Evolutionary conservation across 2,888 invertebrate species (phyloP).

Genomic region (Lapara coniferarum): DNA sequence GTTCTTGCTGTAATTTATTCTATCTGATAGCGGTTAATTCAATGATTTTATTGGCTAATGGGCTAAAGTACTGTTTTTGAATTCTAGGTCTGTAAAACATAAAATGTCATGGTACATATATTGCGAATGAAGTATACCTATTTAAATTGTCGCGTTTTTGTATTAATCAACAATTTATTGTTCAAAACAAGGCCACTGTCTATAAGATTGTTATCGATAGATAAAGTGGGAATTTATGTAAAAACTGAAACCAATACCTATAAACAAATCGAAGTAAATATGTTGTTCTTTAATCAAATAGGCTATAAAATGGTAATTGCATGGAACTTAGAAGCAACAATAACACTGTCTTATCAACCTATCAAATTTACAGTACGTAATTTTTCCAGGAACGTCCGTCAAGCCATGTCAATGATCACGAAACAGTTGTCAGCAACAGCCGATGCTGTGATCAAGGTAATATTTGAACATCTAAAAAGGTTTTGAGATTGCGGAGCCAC

Average conservation of each 20-base stretch:
- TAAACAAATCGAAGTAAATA: too few relatives aligned
- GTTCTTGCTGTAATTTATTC: too few relatives aligned
- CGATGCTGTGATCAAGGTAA: constrained; percentile 87
- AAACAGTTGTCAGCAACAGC: constrained; percentile 84
- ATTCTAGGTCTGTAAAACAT: background rate
- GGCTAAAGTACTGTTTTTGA: background rate
- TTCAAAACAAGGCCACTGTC: too few relatives aligned
- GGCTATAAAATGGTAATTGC: too few relatives aligned
- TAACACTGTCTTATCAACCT: background rate
- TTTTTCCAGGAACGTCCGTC: constrained; percentile 75
- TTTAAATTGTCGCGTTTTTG: background rate
- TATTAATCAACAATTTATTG: background rate
- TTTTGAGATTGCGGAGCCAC: background rate
- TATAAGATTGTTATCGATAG: too few relatives aligned
- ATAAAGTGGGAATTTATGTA: too few relatives aligned
- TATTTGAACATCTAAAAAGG: background rate
- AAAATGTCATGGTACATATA: background rate
- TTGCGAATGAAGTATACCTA: too few relatives aligned
- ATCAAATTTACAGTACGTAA: too few relatives aligned
- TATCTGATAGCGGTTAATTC: too few relatives aligned
- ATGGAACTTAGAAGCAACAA: too few relatives aligned
- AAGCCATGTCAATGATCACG: constrained; percentile 78
- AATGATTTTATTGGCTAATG: constrained; percentile 27
- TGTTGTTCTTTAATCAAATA: too few relatives aligned
- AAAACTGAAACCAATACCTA: too few relatives aligned